Evolutionary conservation across 1,140 invertebrate genomes (phyloP).

Genomic region (Aethina tumida): DNA sequence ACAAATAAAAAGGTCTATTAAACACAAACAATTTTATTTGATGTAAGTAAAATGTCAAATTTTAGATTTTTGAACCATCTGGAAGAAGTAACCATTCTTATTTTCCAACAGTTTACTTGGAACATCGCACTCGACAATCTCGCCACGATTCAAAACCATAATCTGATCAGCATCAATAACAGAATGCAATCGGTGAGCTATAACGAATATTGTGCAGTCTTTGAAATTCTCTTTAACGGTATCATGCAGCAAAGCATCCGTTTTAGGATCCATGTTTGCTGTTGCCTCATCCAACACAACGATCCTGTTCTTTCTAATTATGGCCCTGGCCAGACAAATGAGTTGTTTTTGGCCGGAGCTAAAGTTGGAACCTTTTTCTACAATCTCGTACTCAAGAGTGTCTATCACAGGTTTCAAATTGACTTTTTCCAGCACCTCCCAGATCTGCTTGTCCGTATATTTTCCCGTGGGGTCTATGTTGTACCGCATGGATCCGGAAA

Average conservation of each 20-base stretch:
- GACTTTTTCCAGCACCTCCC: slow-evolving; percentile 32
- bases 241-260: slow-evolving; percentile 55
- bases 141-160: slow-evolving; percentile 60
- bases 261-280: slow-evolving; percentile 61
- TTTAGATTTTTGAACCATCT: too few species aligned
- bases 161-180: slow-evolving; percentile 71
- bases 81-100: slow-evolving; percentile 48
- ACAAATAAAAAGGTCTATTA: too few species aligned
- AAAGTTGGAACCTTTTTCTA: slow-evolving; percentile 58
- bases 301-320: slow-evolving; percentile 64
- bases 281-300: slow-evolving; percentile 71
- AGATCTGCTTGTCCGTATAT: slow-evolving; percentile 38
- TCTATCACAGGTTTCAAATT: slow-evolving; percentile 26
- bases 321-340: slow-evolving; percentile 65
- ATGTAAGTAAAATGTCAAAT: too few species aligned
- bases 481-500: slow-evolving; percentile 43
- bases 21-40: too few species aligned
- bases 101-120: slow-evolving; percentile 56
- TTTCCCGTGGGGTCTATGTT: slow-evolving; percentile 48
- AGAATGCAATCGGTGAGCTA: slow-evolving; percentile 73
- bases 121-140: slow-evolving; percentile 58
- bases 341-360: slow-evolving; percentile 73
- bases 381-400: slow-evolving; percentile 34
- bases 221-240: slow-evolving; percentile 60
- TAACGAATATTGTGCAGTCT: slow-evolving; percentile 68